A percentile compares a stretch with the other conserved stretches of the same genome.
phyloP scores from a whole-genome alignment of 53 echinoderm and acorn worm genomes.

The Antedon mediterranea region DNA sequence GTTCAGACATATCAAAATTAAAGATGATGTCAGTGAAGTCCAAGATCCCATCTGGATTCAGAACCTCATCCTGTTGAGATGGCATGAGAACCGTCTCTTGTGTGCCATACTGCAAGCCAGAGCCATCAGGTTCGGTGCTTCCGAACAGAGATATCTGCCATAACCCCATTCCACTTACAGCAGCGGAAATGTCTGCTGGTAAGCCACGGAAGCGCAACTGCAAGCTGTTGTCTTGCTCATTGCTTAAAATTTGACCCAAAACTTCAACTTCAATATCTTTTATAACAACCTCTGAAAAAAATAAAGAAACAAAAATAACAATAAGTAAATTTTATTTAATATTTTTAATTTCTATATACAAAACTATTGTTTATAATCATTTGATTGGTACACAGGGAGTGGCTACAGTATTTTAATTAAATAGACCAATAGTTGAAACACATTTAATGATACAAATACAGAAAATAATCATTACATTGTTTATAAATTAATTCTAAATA shows the following conservation, averaged over 20 bases:
- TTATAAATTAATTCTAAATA: no score
- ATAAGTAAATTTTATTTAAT: no score
- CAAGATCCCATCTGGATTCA: conserved; percentile 30
- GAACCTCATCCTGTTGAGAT: conserved; percentile 33
- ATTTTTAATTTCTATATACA: no score
- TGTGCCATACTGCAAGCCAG: conserved; percentile 32
- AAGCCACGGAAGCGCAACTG: background rate
- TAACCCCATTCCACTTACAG: conserved; percentile 47
- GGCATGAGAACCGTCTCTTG: conserved; percentile 36
- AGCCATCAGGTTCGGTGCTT: conserved; percentile 42
- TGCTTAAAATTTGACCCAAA: background rate
- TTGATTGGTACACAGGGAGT: no score
- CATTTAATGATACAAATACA: no score
- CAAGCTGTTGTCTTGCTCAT: background rate
- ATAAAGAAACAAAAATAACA: background rate
- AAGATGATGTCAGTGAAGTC: conserved; percentile 47
- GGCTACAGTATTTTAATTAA: no score
- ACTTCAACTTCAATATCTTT: background rate
- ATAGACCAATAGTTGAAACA: no score
- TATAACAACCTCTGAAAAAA: background rate
- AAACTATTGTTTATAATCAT: no score
- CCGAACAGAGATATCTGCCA: conserved; percentile 55
- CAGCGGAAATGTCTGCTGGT: conserved; percentile 28
- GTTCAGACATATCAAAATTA: conserved; percentile 61
- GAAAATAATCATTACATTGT: no score